Base-by-base conservation (phyloP, 2,113 vertebrate genomes). In the Agapornis roseicollis region DNA sequence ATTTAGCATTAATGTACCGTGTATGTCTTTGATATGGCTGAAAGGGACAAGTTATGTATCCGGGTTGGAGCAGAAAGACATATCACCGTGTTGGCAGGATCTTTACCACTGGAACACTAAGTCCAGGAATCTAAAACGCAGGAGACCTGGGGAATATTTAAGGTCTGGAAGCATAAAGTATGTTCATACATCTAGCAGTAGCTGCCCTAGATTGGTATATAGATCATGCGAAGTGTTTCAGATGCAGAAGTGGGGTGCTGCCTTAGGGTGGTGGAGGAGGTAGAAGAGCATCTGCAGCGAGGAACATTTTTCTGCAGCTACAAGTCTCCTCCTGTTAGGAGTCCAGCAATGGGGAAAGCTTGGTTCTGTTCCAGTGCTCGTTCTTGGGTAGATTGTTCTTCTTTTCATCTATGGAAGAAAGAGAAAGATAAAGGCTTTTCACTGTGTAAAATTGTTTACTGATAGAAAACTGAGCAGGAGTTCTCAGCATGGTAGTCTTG, bases 1-100 rank as follows among this genome's bases (percentile, higher is more conserved):
- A 87, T 97, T 95, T 92, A 94, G 52, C 73, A 93, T 94, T 96
- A 97, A 95, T 93, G 74, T 85, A 84, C 86, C 4, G 6, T 93
- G 78, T 70, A 77, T 90, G 86, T 79, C 94, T 94, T 85, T 92
- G 84, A 89, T 89, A 85, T 85, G 83, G 90, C 92, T 39, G 13
- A 86, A 93, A 94, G 90, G 90, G 83, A 95, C 88, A 92, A 87
- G 88, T 92, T 96, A 88, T 84, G 77, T 87, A 81, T 86, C 9
- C 2, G 80, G 49, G 56, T 78, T 95, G 92, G 86, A 97, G 77
- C 56, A 69, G 52, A 82, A 70, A 94, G 73, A 90, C 49, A 8
- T 85, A 90, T 89, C 66, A 76, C 56, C 0, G 0, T 42, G 52
- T 77, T 90, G 92, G 80, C 92, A 94, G 92, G 69, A 84, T 92